phyloP scores from a whole-genome alignment of 2,113 vertebrate species.

The Struthio camelus region DNA sequence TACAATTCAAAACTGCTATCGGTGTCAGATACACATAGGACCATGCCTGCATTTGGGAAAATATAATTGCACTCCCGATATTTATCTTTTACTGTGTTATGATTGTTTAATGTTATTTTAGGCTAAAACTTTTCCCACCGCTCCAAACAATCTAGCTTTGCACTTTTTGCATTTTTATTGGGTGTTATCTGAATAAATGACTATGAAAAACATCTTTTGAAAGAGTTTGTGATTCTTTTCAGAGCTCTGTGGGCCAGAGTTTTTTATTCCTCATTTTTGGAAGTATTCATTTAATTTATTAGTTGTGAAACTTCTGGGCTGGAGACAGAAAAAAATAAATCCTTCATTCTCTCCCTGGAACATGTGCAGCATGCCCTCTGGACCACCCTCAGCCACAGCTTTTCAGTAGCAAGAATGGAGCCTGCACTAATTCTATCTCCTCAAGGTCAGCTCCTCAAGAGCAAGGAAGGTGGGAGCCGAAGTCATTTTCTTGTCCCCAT shows the following conservation, averaged over 20 bases:
- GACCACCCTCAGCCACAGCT: conserved; percentile 8
- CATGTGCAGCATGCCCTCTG: neutral
- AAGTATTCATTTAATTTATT: conserved; percentile 53
- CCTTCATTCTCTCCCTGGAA: conserved; percentile 16
- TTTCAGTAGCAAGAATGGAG: neutral
- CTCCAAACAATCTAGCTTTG: conserved; percentile 21
- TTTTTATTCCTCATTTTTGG: neutral
- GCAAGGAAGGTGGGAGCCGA: neutral
- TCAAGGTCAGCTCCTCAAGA: neutral
- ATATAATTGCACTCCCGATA: neutral
- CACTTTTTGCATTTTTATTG: conserved; percentile 30
- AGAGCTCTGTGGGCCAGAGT: neutral
- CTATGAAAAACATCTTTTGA: neutral
- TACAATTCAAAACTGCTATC: neutral
- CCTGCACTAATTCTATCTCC: neutral
- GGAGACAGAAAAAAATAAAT: conserved; percentile 42
- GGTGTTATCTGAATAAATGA: conserved; percentile 29
- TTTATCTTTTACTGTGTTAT: conserved; percentile 28
- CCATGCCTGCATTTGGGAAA: neutral
- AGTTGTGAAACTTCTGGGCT: conserved; percentile 18
- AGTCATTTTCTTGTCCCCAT: neutral
- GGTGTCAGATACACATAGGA: neutral
- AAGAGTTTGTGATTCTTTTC: conserved; percentile 15
- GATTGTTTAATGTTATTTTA: conserved; percentile 29
- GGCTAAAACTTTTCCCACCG: conserved; percentile 30